Conservation (phyloP, 2,797 vertebrate genomes). For the Cryptoblepharus egeriae region DNA sequence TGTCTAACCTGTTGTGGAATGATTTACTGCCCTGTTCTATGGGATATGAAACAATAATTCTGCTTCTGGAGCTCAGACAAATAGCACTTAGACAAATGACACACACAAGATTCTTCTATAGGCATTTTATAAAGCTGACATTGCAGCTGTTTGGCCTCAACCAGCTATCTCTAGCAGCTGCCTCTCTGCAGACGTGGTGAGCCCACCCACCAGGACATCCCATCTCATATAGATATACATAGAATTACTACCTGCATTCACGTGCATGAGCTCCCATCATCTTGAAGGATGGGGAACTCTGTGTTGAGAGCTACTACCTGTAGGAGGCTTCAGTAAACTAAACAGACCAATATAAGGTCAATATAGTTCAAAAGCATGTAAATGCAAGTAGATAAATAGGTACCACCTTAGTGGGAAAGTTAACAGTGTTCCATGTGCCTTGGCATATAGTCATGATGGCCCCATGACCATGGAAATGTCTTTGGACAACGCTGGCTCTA, state of each 20-base stretch:
- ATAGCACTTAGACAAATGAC: conserved; percentile 52
- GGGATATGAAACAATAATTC: conserved; percentile 62
- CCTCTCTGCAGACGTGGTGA: not conserved
- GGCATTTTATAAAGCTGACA: conserved; percentile 48
- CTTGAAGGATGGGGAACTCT: not conserved
- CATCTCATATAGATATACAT: not conserved
- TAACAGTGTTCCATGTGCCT: no score
- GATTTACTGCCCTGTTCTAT: conserved; percentile 62
- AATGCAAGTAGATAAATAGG: no score
- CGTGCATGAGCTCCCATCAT: not conserved
- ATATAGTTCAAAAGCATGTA: no score
- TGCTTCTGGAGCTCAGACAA: conserved; percentile 61
- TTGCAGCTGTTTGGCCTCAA: conserved; percentile 11
- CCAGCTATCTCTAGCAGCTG: conserved; percentile 3
- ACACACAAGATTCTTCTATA: conserved; percentile 34
- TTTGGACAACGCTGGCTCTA: no score
- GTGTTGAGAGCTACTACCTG: not conserved
- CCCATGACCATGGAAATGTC: no score
- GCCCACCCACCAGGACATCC: not conserved
- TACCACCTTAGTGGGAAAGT: no score
- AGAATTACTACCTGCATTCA: not conserved
- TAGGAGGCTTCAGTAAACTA: not conserved
- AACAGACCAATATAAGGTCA: not conserved
- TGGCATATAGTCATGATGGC: no score
- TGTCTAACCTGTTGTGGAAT: conserved; percentile 57